Evolutionary conservation across 1,140 invertebrate genomes (phyloP), one percentile per base, ranked within the genome.

Genomic region (Drosophila aff.): DNA sequence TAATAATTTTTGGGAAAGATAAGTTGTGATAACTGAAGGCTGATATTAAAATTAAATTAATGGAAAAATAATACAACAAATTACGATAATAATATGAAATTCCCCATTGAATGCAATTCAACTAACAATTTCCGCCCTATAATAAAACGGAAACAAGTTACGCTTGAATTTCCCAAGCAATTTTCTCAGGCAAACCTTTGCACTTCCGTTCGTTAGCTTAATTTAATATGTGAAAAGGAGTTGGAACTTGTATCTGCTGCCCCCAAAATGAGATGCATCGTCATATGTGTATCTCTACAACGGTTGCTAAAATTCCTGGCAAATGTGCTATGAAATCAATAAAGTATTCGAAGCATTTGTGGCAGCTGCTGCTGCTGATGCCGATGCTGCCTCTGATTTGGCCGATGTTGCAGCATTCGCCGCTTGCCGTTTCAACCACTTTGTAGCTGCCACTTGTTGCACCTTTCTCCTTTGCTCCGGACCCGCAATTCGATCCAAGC

Each of bases 311-410:
- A 81, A 86, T 83, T 83, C 68, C 76, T 68, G 23, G 64, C 77
- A 89, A 87, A 87, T 87, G 81, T 83, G 77, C 72, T 87, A 87
- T 89, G 84, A 87, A 87, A 89, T 89, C 84, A 84, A 89, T 87
- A 87, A 87, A 75, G 81, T 76, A 84, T 84, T 81, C 66, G 71
- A 79, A 64, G 76, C 73, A 76, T 85, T 86, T 78, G 82, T 44
- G 69, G 67, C 67, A 73, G 64, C 64, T 58, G 57, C 49, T 44
- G 57, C 44, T 44, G 76, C 82, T 60, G 82, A 60, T 68, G 69
- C 65, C 40, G 49, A 28, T 52, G 58, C 53, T 52, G 76, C 79
- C 40, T 79, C 68, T 78, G 80, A 71, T 61, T 62, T 53, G 55
- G 75, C 68, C 65, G 80, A 61, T 64, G 71, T 23, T 79, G 57